Evolutionary conservation across 2,888 invertebrate genomes (phyloP).

Genomic region (Gasteruption jaculator): DNA sequence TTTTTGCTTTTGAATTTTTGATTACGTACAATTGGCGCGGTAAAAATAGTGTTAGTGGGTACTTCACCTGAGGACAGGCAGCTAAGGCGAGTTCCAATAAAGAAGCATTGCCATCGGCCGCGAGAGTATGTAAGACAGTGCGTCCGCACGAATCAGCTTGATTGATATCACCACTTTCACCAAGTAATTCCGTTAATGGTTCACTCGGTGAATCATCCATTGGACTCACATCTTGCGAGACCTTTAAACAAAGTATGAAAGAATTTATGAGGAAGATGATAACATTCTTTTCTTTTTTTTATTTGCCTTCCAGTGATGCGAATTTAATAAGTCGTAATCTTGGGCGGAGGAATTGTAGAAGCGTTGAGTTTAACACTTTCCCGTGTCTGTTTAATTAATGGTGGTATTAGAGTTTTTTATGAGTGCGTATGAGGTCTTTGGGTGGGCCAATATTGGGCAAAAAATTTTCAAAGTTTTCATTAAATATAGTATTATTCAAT

Average conservation of each 20-base stretch:
- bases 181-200: conserved; percentile 50
- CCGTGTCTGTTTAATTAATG: too few species aligned
- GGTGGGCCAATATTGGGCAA: too few species aligned
- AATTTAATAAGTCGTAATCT: background rate
- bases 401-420: too few species aligned
- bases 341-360: too few species aligned
- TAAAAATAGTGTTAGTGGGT: background rate
- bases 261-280: background rate
- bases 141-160: conserved; percentile 61
- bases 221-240: conserved; percentile 48
- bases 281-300: background rate
- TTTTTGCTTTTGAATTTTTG: background rate
- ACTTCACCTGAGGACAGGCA: conserved; percentile 55
- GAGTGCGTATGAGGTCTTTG: too few species aligned
- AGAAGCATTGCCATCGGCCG: conserved; percentile 70
- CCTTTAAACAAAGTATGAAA: conserved; percentile 29
- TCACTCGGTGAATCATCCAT: conserved; percentile 48
- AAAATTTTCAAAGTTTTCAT: too few species aligned
- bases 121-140: conserved; percentile 71
- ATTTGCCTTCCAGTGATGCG: background rate
- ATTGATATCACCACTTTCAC: conserved; percentile 54
- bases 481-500: too few species aligned
- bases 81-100: conserved; percentile 63
- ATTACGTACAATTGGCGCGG: background rate
- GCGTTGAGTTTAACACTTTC: too few species aligned